These are phyloP conservation scores for Hemithea aestivaria DNA, from an alignment of 2,888 invertebrate species.

Conservation along the genomic window DNA sequence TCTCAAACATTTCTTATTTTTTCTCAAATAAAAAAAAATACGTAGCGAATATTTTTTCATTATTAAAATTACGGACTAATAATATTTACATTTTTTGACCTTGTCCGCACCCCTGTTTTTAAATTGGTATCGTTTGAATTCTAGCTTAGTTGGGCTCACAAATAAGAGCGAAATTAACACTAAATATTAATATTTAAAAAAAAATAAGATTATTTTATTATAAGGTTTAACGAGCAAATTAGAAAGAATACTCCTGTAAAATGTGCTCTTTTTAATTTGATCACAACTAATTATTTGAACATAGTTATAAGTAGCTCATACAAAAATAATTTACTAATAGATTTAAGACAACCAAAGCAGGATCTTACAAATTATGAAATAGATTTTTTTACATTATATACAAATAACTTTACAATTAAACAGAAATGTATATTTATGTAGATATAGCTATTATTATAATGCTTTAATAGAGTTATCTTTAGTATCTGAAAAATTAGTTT, in stretches of 20 bases:
- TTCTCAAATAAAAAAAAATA: too few relatives aligned
- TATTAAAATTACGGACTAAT: too few relatives aligned
- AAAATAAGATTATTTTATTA: too few relatives aligned
- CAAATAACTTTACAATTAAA: conserved; percentile 2
- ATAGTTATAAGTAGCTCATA: conserved; percentile 10
- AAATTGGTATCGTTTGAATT: too few relatives aligned
- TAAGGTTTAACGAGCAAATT: conserved; percentile 44
- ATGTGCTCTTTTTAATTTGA: conserved; percentile 57
- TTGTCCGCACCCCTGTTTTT: too few relatives aligned
- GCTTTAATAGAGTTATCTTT: conserved; percentile 1
- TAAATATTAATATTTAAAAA: too few relatives aligned
- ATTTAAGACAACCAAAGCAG: conserved; percentile 50
- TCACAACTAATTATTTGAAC: conserved; percentile 24
- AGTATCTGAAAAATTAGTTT: conserved; percentile 3
- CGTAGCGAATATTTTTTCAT: too few relatives aligned
- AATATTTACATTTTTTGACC: too few relatives aligned
- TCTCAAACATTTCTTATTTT: too few relatives aligned
- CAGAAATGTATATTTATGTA: conserved; percentile 2
- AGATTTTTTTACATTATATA: conserved; percentile 16
- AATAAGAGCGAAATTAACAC: too few relatives aligned
- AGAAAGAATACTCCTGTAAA: conserved; percentile 41
- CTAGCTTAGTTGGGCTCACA: too few relatives aligned
- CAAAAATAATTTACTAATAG: conserved; percentile 14
- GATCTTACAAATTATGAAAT: conserved; percentile 25
- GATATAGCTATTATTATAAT: conserved; percentile 4